These are phyloP conservation scores for Erebia palarica DNA, from an alignment of 2,888 invertebrate species.

Conservation along the genomic window DNA sequence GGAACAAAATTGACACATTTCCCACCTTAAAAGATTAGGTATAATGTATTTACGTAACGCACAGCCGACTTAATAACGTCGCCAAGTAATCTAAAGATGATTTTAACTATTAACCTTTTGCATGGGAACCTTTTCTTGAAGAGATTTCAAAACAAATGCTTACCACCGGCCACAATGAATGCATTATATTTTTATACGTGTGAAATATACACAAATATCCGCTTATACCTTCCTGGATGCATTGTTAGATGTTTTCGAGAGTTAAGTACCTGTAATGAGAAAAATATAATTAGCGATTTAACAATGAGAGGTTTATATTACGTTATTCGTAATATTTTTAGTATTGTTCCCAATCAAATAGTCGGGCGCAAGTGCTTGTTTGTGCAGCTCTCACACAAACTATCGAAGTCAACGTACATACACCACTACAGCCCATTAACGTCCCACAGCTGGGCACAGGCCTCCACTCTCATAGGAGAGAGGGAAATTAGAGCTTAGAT, in stretches of 20 bases:
- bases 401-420: too few relatives aligned
- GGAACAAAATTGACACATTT: conserved; percentile 39
- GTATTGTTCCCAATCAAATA: too few relatives aligned
- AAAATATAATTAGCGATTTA: conserved; percentile 29
- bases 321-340: conserved; percentile 15
- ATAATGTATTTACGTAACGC: conserved; percentile 38
- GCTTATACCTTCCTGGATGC: conserved; percentile 36
- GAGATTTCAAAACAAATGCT: conserved; percentile 55
- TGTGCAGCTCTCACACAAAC: too few relatives aligned
- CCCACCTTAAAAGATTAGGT: conserved; percentile 35
- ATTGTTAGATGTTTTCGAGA: conserved; percentile 25
- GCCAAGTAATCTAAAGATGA: conserved; percentile 45
- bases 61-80: conserved; percentile 42
- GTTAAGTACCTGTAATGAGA: conserved; percentile 39
- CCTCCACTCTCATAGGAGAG: too few relatives aligned
- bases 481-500: too few relatives aligned
- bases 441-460: too few relatives aligned
- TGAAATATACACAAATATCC: conserved; percentile 42
- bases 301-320: conserved; percentile 24
- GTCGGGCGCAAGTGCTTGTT: too few relatives aligned
- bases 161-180: conserved; percentile 36
- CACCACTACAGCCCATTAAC: too few relatives aligned
- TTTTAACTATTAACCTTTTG: conserved; percentile 68
- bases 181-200: conserved; percentile 44
- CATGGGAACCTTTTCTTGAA: conserved; percentile 58